Percentiles rank a stretch among this genome's conserved stretches.
These are phyloP conservation scores for Microcebus tavaratra DNA, from an alignment of 2,113 vertebrate genomes.

Conservation along the genomic window DNA sequence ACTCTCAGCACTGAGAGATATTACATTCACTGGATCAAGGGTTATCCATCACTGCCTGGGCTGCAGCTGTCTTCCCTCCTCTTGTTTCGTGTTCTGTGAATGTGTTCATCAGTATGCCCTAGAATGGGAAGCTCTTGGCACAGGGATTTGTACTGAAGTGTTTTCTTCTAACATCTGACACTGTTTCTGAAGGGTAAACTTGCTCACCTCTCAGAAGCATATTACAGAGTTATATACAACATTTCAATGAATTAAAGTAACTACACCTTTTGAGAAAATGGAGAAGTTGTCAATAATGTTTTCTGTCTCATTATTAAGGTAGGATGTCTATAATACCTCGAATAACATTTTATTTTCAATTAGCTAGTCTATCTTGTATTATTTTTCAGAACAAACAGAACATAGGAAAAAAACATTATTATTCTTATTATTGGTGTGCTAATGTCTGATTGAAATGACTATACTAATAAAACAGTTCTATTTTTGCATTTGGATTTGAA, in stretches of 20 bases:
- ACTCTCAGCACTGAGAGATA: constrained; percentile 72
- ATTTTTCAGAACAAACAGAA: constrained; percentile 41
- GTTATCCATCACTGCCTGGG: constrained; percentile 51
- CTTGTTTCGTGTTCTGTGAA: background rate
- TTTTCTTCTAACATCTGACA: constrained; percentile 60
- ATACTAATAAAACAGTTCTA: constrained; percentile 65
- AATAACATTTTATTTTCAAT: constrained; percentile 59
- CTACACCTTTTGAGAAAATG: background rate
- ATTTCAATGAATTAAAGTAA: constrained; percentile 27
- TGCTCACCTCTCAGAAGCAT: constrained; percentile 41
- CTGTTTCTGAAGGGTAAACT: constrained; percentile 59
- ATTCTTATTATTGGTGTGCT: background rate
- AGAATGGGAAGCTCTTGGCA: background rate
- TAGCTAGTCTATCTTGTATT: constrained; percentile 14
- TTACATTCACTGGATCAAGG: constrained; percentile 55
- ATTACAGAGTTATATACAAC: background rate
- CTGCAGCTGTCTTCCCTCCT: background rate
- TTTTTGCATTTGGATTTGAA: constrained; percentile 77
- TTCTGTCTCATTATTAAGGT: constrained; percentile 65
- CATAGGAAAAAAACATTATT: background rate
- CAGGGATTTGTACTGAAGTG: constrained; percentile 39
- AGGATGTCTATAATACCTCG: constrained; percentile 58
- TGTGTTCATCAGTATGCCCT: background rate
- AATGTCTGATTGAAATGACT: constrained; percentile 28
- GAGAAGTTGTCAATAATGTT: constrained; percentile 39